Conservation (phyloP, 2,113 vertebrate genomes). For the Chionomys nivalis region DNA sequence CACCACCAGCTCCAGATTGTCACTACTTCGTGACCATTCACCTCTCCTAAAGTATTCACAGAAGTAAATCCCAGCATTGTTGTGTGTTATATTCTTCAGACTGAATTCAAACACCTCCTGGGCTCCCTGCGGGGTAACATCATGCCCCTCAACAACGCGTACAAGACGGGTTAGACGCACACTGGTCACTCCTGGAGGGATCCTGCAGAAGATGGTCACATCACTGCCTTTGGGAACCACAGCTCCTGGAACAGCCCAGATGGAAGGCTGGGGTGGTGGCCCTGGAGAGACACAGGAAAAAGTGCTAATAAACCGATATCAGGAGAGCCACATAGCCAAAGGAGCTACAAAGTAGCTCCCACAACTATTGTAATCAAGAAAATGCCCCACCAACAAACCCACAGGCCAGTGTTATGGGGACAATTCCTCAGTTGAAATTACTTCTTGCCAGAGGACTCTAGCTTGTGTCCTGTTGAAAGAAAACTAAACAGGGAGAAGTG, state of each 20-base stretch:
- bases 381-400: not conserved
- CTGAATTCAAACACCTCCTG: not conserved
- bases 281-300: not conserved
- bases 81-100: not conserved
- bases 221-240: not conserved
- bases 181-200: not conserved
- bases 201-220: not conserved
- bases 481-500: not conserved
- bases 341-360: accelerated
- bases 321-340: accelerated
- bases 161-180: accelerated
- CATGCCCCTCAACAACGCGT: accelerated
- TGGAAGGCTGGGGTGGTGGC: not conserved
- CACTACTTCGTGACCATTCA: accelerated
- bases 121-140: accelerated
- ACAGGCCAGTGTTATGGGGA: no score
- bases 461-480: not conserved
- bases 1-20: not conserved
- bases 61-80: not conserved
- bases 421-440: no score
- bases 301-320: not conserved
- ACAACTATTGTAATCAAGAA: not conserved
- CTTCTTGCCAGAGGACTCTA: no score
- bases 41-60: accelerated
- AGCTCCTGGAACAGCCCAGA: conserved; percentile 4